A percentile compares a stretch with the other conserved stretches of the same genome.
These are phyloP conservation scores for Drosophila seguyi DNA, from an alignment of 1,140 invertebrate genomes.

Conservation along the genomic window DNA sequence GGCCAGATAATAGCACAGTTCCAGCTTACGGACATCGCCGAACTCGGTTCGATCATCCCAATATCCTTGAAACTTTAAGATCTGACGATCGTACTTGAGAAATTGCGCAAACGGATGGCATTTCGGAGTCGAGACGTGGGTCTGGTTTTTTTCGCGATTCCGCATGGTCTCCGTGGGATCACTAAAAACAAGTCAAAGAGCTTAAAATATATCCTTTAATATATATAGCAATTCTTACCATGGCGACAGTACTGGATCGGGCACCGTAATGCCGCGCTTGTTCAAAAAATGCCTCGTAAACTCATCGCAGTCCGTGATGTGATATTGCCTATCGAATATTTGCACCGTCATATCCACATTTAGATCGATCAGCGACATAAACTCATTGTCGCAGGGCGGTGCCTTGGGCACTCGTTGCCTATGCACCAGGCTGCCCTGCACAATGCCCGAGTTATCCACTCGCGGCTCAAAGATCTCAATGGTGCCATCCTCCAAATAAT, in stretches of 20 bases:
- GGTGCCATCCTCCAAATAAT: conserved; percentile 96
- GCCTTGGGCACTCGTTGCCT: conserved; percentile 72
- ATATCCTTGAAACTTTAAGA: conserved; percentile 93
- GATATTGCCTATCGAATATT: conserved; percentile 81
- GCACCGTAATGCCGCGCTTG: conserved; percentile 92
- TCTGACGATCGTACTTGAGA: conserved; percentile 90
- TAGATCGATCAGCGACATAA: conserved; percentile 72
- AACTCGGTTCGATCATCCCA: conserved; percentile 94
- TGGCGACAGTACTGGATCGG: conserved; percentile 87
- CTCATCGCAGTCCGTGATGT: conserved; percentile 92
- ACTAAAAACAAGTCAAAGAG: conserved; percentile 4
- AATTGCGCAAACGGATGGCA: conserved; percentile 89
- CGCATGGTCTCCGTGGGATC: conserved; percentile 86
- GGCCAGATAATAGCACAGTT: conserved; percentile 93
- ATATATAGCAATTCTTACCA: conserved; percentile 38
- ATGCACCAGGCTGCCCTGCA: conserved; percentile 87
- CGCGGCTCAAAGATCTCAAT: conserved; percentile 92
- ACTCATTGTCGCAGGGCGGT: conserved; percentile 73
- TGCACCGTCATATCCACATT: conserved; percentile 75
- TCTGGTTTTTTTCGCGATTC: conserved; percentile 52
- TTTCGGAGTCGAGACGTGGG: conserved; percentile 22
- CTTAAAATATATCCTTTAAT: neutral
- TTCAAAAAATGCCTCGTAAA: conserved; percentile 94
- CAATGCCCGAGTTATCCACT: conserved; percentile 90
- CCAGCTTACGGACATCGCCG: conserved; percentile 90